Percentiles rank a stretch among this genome's conserved stretches.
phyloP scores from a whole-genome alignment of 2,797 vertebrate species.

The Acanthurus lineatus region DNA sequence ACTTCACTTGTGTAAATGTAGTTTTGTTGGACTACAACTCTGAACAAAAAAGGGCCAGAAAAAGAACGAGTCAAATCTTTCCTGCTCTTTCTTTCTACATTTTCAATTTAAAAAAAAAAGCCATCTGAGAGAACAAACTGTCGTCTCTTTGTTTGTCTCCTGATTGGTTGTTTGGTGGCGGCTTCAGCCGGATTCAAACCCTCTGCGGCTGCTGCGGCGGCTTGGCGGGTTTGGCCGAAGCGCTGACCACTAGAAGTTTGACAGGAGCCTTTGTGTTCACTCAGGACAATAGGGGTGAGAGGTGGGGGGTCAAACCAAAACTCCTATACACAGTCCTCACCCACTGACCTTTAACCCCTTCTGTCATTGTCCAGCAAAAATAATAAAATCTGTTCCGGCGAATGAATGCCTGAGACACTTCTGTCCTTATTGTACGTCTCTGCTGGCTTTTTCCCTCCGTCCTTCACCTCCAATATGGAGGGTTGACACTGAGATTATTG shows the following conservation, averaged over 20 bases:
- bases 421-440: constrained; percentile 59
- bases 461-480: constrained; percentile 42
- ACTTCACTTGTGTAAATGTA: background rate
- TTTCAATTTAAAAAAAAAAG: background rate
- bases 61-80: background rate
- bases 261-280: constrained; percentile 78
- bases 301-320: constrained; percentile 78
- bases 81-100: background rate
- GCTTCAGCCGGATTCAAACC: constrained; percentile 52
- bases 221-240: constrained; percentile 61
- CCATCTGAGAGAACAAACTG: background rate
- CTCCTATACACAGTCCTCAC: constrained; percentile 75
- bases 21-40: background rate
- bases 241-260: constrained; percentile 76
- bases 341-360: constrained; percentile 83
- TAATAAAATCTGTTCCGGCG: constrained; percentile 82
- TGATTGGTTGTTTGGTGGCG: constrained; percentile 45
- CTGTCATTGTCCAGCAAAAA: constrained; percentile 83
- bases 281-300: constrained; percentile 79
- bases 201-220: constrained; percentile 1
- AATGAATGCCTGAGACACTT: constrained; percentile 62
- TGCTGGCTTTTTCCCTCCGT: constrained; percentile 38
- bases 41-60: constrained; percentile 1
- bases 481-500: constrained; percentile 79
- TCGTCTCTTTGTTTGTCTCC: background rate